A percentile compares a stretch with the other conserved stretches of the same genome.
These are phyloP conservation scores for Halictus ligatus DNA, from an alignment of 2,888 invertebrate species.

Conservation along the genomic window DNA sequence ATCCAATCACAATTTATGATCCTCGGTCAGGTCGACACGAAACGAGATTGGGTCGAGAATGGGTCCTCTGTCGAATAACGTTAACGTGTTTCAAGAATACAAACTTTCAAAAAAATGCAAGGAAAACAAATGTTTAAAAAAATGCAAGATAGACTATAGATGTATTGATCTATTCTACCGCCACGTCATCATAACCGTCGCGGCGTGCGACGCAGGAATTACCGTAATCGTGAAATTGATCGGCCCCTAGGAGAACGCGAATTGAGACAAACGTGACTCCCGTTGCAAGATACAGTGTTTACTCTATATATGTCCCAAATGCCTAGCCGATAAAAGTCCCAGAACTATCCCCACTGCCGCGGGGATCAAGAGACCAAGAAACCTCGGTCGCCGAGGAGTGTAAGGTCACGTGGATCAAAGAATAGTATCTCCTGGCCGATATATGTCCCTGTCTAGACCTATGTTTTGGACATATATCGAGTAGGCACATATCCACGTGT, in stretches of 20 bases:
- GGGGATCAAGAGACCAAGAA: too few species aligned
- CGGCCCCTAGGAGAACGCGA: constrained; percentile 26
- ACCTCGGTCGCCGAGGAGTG: too few species aligned
- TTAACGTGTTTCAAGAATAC: neutral
- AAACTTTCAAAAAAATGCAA: neutral
- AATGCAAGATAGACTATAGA: neutral
- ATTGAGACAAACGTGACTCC: constrained; percentile 43
- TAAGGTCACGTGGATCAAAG: too few species aligned
- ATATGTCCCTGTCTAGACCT: too few species aligned
- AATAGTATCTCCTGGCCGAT: too few species aligned
- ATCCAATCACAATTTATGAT: neutral
- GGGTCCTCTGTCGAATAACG: neutral
- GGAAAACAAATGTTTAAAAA: neutral
- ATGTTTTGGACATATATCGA: too few species aligned
- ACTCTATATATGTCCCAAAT: too few species aligned
- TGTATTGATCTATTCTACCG: neutral
- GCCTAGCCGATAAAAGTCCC: too few species aligned
- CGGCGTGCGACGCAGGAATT: constrained; percentile 23
- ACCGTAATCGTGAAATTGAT: constrained; percentile 45
- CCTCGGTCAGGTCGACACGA: neutral
- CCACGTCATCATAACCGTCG: constrained; percentile 5
- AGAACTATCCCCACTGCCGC: too few species aligned
- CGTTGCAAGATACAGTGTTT: too few species aligned
- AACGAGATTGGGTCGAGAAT: neutral
- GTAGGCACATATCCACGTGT: too few species aligned